Conservation (phyloP, 1,140 invertebrate species). For the Drosophila saltans region DNA sequence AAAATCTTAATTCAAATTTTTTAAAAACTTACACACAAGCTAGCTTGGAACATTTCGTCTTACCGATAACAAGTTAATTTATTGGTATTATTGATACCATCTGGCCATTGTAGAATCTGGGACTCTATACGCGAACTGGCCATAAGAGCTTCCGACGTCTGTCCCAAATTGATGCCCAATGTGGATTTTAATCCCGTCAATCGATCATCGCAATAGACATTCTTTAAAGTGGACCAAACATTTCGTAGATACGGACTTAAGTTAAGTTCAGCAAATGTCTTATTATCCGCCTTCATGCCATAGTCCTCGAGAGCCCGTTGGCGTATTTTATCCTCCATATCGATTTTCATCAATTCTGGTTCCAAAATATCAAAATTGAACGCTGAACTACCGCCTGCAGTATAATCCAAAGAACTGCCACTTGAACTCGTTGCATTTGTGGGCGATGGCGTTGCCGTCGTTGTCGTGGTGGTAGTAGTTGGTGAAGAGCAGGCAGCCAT, state of each 20-base stretch:
- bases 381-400: constrained; percentile 34
- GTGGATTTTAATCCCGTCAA: constrained; percentile 69
- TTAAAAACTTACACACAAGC: constrained; percentile 30
- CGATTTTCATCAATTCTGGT: constrained; percentile 64
- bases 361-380: constrained; percentile 67
- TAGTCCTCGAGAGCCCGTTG: constrained; percentile 74
- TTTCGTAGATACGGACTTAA: constrained; percentile 65
- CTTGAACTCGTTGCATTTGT: constrained; percentile 46
- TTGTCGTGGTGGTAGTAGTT: constrained; percentile 33
- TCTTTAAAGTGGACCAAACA: constrained; percentile 67
- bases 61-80: constrained; percentile 69
- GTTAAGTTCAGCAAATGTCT: constrained; percentile 52
- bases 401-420: constrained; percentile 47
- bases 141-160: constrained; percentile 69
- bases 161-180: constrained; percentile 86
- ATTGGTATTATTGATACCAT: constrained; percentile 79
- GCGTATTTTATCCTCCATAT: constrained; percentile 69
- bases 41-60: background rate
- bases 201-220: constrained; percentile 69
- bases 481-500: constrained; percentile 21
- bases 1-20: background rate
- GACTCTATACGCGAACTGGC: constrained; percentile 72
- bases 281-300: constrained; percentile 62
- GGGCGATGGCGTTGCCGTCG: constrained; percentile 33
- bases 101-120: constrained; percentile 75